These are phyloP conservation scores for Apis cerana DNA, from an alignment of 1,140 invertebrate genomes.

Conservation along the genomic window DNA sequence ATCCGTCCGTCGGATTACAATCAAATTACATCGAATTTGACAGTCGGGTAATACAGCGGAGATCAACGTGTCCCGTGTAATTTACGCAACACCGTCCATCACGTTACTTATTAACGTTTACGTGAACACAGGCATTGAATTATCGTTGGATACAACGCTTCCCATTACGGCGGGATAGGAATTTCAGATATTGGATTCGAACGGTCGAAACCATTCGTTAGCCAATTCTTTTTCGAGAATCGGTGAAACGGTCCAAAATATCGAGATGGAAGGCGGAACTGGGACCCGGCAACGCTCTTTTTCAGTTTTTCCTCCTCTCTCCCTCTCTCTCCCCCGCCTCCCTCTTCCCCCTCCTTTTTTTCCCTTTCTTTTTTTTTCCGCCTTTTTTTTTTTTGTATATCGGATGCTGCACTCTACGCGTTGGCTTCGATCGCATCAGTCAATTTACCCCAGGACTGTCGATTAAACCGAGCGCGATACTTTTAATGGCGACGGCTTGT, in stretches of 20 bases:
- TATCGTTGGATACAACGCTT: constrained; percentile 20
- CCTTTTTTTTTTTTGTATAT: no score
- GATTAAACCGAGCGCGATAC: constrained; percentile 43
- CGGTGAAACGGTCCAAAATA: background rate
- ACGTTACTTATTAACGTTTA: constrained; percentile 47
- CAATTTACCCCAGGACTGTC: constrained; percentile 31
- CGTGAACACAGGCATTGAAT: constrained; percentile 17
- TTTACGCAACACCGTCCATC: constrained; percentile 37
- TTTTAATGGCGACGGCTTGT: constrained; percentile 40
- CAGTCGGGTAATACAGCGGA: constrained; percentile 11
- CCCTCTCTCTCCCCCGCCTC: background rate
- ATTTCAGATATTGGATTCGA: background rate
- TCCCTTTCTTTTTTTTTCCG: background rate
- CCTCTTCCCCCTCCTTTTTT: background rate
- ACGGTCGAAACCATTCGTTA: background rate
- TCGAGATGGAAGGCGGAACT: background rate
- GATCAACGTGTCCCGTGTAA: constrained; percentile 35
- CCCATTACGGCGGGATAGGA: background rate
- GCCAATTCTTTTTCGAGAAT: background rate
- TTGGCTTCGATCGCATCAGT: constrained; percentile 19
- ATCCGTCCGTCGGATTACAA: constrained; percentile 26
- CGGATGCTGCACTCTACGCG: no score
- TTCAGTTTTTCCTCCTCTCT: background rate
- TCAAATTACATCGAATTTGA: constrained; percentile 47
- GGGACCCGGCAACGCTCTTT: background rate